phyloP scores from a whole-genome alignment of 2,888 invertebrate species.

The Drosophila hamatofila region DNA sequence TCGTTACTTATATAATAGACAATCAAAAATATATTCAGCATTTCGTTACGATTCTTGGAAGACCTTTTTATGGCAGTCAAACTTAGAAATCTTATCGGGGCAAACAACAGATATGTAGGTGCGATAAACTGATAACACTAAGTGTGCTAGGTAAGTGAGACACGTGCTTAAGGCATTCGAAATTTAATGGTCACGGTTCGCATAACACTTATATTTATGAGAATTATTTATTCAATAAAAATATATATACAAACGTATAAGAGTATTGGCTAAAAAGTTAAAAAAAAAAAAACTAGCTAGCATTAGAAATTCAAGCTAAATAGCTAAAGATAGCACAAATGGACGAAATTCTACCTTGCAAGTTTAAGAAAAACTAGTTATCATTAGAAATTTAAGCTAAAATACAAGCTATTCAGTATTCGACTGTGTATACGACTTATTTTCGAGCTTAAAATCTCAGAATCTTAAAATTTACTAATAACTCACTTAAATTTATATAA shows the following conservation, averaged over 20 bases:
- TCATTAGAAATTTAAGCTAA: no score
- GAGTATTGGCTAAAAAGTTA: no score
- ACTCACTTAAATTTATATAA: background rate
- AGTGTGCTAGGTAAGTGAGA: slow-evolving; percentile 34
- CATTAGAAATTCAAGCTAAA: background rate
- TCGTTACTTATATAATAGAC: slow-evolving; percentile 3
- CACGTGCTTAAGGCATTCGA: slow-evolving; percentile 2
- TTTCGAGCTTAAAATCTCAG: background rate
- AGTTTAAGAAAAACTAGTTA: no score
- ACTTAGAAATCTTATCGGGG: slow-evolving; percentile 16
- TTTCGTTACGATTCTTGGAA: slow-evolving; percentile 38
- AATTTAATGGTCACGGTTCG: slow-evolving; percentile 2
- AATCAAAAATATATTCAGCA: slow-evolving; percentile 4
- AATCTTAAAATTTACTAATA: background rate
- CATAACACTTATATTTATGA: background rate
- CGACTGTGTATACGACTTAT: background rate
- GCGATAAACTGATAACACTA: slow-evolving; percentile 28
- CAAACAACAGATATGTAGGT: slow-evolving; percentile 25
- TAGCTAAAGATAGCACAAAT: background rate
- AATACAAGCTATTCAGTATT: no score
- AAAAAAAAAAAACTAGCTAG: background rate
- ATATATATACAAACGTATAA: background rate
- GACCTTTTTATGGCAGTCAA: slow-evolving; percentile 43
- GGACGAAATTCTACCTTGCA: no score
- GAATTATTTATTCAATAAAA: no score